These are phyloP conservation scores for Desoria tigrina DNA, from an alignment of 2,888 invertebrate genomes.

Conservation along the genomic window DNA sequence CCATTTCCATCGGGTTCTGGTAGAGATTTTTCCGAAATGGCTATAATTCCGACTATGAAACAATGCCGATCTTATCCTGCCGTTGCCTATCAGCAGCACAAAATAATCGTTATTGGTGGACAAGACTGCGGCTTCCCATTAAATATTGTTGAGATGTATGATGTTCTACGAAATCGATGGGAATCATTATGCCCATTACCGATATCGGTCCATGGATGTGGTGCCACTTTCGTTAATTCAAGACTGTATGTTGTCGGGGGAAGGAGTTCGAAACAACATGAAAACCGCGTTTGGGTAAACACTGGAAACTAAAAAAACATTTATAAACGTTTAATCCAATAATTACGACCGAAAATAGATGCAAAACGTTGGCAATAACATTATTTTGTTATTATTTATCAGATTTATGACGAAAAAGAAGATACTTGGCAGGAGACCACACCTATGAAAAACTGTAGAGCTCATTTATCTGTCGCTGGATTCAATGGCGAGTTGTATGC, in stretches of 20 bases:
- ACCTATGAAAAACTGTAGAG: constrained; percentile 54
- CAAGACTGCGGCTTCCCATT: constrained; percentile 53
- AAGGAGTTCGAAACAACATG: constrained; percentile 51
- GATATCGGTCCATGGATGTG: constrained; percentile 54
- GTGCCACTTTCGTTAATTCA: constrained; percentile 54
- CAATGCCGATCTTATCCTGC: constrained; percentile 55
- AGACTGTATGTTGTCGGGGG: constrained; percentile 55
- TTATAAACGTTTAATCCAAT: no score
- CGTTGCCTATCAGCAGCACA: constrained; percentile 54
- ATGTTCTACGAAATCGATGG: constrained; percentile 54
- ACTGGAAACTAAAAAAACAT: no score
- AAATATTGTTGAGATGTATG: constrained; percentile 55
- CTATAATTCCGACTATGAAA: constrained; percentile 55
- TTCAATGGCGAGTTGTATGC: constrained; percentile 55
- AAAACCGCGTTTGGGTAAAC: constrained; percentile 54
- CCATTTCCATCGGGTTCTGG: constrained; percentile 50
- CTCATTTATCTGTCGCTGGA: constrained; percentile 54
- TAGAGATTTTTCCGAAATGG: constrained; percentile 48
- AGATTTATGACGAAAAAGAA: constrained; percentile 54
- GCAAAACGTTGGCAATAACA: neutral
- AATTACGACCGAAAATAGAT: neutral
- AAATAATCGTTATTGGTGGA: constrained; percentile 55
- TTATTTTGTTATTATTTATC: constrained; percentile 8
- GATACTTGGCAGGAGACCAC: constrained; percentile 54
- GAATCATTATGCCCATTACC: constrained; percentile 53